Evolutionary conservation across 2,797 vertebrate genomes (phyloP), one percentile per base, ranked within the genome.

Genomic region (Alauda arvensis): DNA sequence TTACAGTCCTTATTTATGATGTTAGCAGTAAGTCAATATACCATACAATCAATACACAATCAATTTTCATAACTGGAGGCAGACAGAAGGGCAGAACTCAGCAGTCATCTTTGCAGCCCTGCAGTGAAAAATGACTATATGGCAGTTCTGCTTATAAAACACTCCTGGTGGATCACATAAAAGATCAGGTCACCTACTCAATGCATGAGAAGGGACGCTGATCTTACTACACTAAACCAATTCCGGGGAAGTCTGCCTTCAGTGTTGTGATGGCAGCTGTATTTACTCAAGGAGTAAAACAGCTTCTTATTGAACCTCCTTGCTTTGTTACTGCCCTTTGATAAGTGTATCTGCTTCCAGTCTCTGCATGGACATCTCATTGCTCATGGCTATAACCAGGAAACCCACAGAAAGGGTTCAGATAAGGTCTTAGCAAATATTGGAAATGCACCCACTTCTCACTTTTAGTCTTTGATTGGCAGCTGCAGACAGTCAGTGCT

Each of bases 41-140:
- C 65, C 48, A 45, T 62, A 45, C 33, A 68, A 80, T 82, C 78
- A 45, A 86, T 77, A 48, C 9, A 29, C 25, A 68, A 76, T 71
- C 59, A 55, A 34, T 91, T 88, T 91, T 88, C 48, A 11, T 62
- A 79, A 48, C 59, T 68, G 52, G 79, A 88, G 40, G 37, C 31
- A 87, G 87, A 75, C 69, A 66, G 48, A 92, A 88, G 59, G 69
- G 62, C 66, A 87, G 65, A 77, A 76, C 40, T 85, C 77, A 71
- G 51, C 62, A 75, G 48, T 55, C 59, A 13, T 68, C 42, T 52
- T 83, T 14, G 12, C 43, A 65, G 67, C 6, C 42, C 26, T 55
- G 28, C 34, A 65, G 51, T 69, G 74, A 71, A 18, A 52, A 75
- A 79, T 29, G 17, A 15, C n/a, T 29, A 1, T 14, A 18, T 68